Evolutionary conservation across 2,797 vertebrate species (phyloP).

Genomic region (Cryptoprocta ferox): DNA sequence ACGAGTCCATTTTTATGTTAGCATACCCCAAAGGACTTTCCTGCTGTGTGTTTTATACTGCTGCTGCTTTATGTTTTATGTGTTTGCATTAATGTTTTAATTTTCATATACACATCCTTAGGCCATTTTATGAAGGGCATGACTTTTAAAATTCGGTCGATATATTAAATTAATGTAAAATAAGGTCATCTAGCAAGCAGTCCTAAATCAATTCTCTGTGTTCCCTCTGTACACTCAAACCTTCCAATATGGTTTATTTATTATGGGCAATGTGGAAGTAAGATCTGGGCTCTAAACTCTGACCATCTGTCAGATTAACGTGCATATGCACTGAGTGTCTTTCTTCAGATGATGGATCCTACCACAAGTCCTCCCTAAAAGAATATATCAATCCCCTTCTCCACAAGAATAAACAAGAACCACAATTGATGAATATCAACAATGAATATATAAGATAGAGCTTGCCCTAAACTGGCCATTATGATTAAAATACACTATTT

Average conservation of each 20-base stretch:
- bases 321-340: background rate
- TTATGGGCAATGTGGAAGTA: slow-evolving; percentile 43
- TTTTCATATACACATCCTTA: slow-evolving; percentile 76
- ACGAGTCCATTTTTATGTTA: slow-evolving; percentile 44
- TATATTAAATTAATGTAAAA: slow-evolving; percentile 75
- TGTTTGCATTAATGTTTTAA: slow-evolving; percentile 76
- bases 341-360: slow-evolving; percentile 41
- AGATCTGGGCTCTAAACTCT: slow-evolving; percentile 44
- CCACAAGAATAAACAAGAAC: background rate
- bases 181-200: slow-evolving; percentile 60
- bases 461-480: background rate
- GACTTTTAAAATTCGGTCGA: slow-evolving; percentile 69
- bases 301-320: slow-evolving; percentile 63
- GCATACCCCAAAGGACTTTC: slow-evolving; percentile 49
- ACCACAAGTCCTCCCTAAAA: background rate
- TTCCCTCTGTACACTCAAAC: slow-evolving; percentile 46
- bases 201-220: slow-evolving; percentile 69
- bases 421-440: background rate
- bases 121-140: slow-evolving; percentile 77
- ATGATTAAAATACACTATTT: background rate
- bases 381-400: background rate
- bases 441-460: background rate
- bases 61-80: slow-evolving; percentile 65
- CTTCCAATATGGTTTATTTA: slow-evolving; percentile 63
- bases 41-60: slow-evolving; percentile 64